Conservation (phyloP, 2,888 invertebrate genomes). For the Hofmannophila pseudospretella region DNA sequence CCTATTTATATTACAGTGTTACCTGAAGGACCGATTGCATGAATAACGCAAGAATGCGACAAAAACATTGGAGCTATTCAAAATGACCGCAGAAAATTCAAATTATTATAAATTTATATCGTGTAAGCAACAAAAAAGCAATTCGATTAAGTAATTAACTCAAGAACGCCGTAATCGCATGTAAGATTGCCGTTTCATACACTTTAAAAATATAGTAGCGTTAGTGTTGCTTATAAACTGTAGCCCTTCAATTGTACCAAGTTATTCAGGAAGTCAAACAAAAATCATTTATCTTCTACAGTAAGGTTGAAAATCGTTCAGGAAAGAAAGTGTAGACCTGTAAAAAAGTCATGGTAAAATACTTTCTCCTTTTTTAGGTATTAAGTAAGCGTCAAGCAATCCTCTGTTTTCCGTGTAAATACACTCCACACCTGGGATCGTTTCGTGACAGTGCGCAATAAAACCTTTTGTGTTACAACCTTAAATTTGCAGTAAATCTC, state of each 20-base stretch:
- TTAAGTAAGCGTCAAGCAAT: constrained; percentile 56
- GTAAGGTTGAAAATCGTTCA: constrained; percentile 19
- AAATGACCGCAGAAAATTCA: constrained; percentile 1
- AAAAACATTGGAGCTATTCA: not conserved
- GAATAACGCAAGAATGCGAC: too few relatives aligned
- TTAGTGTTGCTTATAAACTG: constrained; percentile 8
- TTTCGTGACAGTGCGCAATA: constrained; percentile 68
- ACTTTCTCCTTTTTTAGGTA: constrained; percentile 43
- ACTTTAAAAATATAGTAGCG: constrained; percentile 32
- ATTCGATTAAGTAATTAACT: constrained; percentile 58
- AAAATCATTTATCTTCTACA: constrained; percentile 10
- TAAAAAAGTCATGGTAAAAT: constrained; percentile 25
- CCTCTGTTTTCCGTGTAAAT: constrained; percentile 59
- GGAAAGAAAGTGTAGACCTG: constrained; percentile 12
- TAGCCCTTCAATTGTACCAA: constrained; percentile 11
- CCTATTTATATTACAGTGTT: too few relatives aligned
- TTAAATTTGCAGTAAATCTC: constrained; percentile 16
- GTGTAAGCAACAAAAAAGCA: constrained; percentile 35
- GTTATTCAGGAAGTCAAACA: constrained; percentile 2
- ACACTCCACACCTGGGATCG: constrained; percentile 68
- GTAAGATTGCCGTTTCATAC: constrained; percentile 38
- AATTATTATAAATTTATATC: constrained; percentile 19
- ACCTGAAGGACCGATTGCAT: too few relatives aligned
- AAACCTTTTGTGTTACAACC: constrained; percentile 37
- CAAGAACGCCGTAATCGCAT: constrained; percentile 48